phyloP scores from a whole-genome alignment of 1,140 invertebrate genomes.

The Trinorchestia longiramus region DNA sequence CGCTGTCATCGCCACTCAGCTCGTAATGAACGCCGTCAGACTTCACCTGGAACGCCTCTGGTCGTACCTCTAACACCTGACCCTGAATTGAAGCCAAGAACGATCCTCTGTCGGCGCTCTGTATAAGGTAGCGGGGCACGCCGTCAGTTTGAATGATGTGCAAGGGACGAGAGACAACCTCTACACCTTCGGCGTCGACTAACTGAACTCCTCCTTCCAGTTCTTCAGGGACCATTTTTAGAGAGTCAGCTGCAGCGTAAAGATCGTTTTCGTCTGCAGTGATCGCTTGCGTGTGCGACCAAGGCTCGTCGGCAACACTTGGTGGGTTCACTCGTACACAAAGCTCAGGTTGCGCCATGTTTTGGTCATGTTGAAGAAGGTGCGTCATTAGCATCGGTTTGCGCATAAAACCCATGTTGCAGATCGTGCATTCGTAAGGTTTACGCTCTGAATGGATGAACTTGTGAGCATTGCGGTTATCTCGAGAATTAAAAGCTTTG shows the following conservation, averaged over 20 bases:
- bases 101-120: conserved; percentile 59
- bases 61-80: conserved; percentile 65
- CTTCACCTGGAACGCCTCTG: conserved; percentile 62
- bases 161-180: conserved; percentile 64
- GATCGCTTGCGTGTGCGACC: conserved; percentile 44
- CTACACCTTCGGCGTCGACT: conserved; percentile 63
- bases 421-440: conserved; percentile 85
- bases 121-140: conserved; percentile 64
- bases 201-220: conserved; percentile 63
- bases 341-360: conserved; percentile 57
- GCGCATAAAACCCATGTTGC: conserved; percentile 85
- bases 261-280: conserved; percentile 50
- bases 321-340: conserved; percentile 65
- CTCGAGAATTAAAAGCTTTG: conserved; percentile 85
- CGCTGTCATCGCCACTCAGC: neutral
- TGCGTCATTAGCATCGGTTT: conserved; percentile 85
- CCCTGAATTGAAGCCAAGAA: conserved; percentile 65
- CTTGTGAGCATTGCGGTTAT: conserved; percentile 86
- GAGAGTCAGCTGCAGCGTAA: conserved; percentile 58
- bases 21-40: conserved; percentile 24
- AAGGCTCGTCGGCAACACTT: conserved; percentile 58
- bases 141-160: conserved; percentile 67
- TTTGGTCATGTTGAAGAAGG: conserved; percentile 74
- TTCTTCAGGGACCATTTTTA: conserved; percentile 62
- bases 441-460: conserved; percentile 89